These are phyloP conservation scores for Porites australiensis DNA, from an alignment of 64 coral and sea anemone genomes.

Conservation along the genomic window DNA sequence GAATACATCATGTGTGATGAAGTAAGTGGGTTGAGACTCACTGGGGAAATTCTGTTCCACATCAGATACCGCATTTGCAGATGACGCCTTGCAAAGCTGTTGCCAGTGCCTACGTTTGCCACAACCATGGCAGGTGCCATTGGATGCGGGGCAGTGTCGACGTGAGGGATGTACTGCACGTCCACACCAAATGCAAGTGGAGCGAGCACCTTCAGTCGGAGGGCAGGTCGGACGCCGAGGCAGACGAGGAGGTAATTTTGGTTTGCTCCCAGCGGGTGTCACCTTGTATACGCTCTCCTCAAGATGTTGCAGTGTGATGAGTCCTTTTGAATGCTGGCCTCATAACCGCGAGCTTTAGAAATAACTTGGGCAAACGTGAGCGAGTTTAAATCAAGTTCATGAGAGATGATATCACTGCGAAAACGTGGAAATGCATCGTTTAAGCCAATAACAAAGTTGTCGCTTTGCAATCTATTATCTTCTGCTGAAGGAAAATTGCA, in stretches of 20 bases:
- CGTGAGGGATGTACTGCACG: background rate
- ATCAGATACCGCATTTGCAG: background rate
- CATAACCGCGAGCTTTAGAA: background rate
- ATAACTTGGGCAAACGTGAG: background rate
- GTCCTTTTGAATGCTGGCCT: background rate
- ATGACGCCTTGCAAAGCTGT: background rate
- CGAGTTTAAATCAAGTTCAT: background rate
- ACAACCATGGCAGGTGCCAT: background rate
- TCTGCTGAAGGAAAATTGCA: background rate
- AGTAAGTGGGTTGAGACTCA: background rate
- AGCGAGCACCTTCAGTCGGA: background rate
- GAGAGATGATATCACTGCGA: background rate
- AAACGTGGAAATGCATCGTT: background rate
- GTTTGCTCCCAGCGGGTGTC: background rate
- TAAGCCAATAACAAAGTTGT: background rate
- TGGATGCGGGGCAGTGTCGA: background rate
- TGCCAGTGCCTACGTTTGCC: too few species aligned
- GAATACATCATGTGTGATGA: background rate
- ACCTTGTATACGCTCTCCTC: background rate
- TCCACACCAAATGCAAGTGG: background rate
- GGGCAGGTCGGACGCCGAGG: background rate
- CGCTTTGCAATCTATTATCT: background rate
- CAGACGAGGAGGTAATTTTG: background rate
- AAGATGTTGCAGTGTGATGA: background rate
- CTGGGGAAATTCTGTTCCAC: background rate